A percentile compares a stretch with the other conserved stretches of the same genome.
These are phyloP conservation scores for Prunella strophiata DNA, from an alignment of 2,797 vertebrate species.

Conservation along the genomic window DNA sequence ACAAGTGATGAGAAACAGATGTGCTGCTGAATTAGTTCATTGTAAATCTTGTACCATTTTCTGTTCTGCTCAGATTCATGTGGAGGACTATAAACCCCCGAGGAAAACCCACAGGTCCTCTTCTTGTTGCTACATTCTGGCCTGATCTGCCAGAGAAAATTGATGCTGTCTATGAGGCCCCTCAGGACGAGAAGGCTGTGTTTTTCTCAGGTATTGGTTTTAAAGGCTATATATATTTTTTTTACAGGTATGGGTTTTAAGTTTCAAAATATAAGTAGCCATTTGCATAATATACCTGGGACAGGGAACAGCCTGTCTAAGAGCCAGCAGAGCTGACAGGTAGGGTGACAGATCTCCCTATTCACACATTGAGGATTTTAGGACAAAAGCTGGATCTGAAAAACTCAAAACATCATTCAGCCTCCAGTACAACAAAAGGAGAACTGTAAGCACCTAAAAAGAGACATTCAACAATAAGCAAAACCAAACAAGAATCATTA, in stretches of 20 bases:
- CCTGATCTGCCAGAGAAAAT: constrained; percentile 91
- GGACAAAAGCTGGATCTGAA: not conserved
- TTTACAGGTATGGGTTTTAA: constrained; percentile 81
- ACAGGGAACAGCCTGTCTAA: not conserved
- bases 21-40: constrained; percentile 84
- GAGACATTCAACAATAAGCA: not conserved
- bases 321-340: not conserved
- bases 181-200: constrained; percentile 90
- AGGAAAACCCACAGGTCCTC: constrained; percentile 88
- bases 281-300: not conserved
- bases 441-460: not conserved
- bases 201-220: constrained; percentile 90
- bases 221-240: constrained; percentile 84
- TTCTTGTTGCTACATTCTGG: constrained; percentile 95
- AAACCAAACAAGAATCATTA: not conserved
- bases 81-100: constrained; percentile 90
- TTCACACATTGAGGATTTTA: not conserved
- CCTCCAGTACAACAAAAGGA: not conserved
- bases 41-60: constrained; percentile 74
- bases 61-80: constrained; percentile 85
- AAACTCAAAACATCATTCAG: not conserved
- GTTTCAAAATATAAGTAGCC: not conserved
- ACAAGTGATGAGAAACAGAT: constrained; percentile 83
- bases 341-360: not conserved
- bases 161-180: constrained; percentile 94